Evolutionary conservation across 2,888 invertebrate genomes (phyloP).

Genomic region (Lumbricus terrestris): DNA sequence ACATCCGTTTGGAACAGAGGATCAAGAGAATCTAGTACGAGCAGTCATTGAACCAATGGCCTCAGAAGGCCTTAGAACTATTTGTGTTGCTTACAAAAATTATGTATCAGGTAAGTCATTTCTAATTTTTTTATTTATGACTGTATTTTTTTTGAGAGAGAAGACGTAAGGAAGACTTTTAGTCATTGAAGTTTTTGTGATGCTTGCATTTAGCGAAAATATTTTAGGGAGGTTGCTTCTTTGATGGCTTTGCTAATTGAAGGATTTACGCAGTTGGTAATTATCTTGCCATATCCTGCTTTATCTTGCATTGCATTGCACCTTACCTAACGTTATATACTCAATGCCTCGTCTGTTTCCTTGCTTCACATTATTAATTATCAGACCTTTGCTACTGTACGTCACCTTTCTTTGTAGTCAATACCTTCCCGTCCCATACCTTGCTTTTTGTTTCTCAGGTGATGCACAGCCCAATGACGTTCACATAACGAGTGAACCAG

Average conservation of each 20-base stretch:
- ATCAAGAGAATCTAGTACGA: constrained; percentile 85
- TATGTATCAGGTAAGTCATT: constrained; percentile 70
- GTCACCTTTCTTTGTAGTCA: too few relatives aligned
- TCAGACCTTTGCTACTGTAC: not conserved
- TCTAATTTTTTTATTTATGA: not conserved
- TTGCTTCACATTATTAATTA: not conserved
- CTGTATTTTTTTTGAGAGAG: not conserved
- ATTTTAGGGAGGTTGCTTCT: not conserved
- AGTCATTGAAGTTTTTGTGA: not conserved
- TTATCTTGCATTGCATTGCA: not conserved
- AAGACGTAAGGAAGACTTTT: not conserved
- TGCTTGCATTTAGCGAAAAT: not conserved
- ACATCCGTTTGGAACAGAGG: constrained; percentile 85
- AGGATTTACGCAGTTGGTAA: not conserved
- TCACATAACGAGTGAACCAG: constrained; percentile 56
- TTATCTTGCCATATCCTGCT: not conserved
- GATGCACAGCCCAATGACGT: constrained; percentile 80
- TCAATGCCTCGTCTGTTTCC: not conserved
- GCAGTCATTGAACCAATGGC: constrained; percentile 99
- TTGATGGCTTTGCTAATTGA: not conserved
- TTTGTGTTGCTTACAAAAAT: constrained; percentile 90
- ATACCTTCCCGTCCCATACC: not conserved
- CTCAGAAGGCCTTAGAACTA: constrained; percentile 90
- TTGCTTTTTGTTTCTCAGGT: not conserved
- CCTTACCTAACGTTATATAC: too few relatives aligned